Base-by-base conservation (phyloP, 2,888 invertebrate genomes). In the Clunio marinus region DNA sequence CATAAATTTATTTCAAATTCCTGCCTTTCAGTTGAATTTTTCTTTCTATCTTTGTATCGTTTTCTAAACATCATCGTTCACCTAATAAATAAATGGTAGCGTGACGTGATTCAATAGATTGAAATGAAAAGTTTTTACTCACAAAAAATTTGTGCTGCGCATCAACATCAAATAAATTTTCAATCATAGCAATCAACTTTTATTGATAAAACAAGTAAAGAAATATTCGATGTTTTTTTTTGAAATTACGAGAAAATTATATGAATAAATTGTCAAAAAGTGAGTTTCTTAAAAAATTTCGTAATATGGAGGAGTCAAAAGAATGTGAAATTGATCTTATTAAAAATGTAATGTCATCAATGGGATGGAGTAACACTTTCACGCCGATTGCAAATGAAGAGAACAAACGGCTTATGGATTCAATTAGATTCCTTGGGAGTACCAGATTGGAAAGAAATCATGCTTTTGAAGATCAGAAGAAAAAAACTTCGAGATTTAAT, bases 341-440 rank as follows among this genome's bases (percentile, higher is more conserved):
- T 74, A 81, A 83, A 46, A 83, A 87, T 72, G 80, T 89, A 69
- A 77, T 91, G 69, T 83, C 84, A 71, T 83, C 86, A 72, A 80
- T 90, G 69, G 90, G 89, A 1, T 90, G 89, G 88, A 85, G 87
- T 73, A 90, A 91, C 4, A 88, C 89, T 70, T 86, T 87, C 74
- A 83, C 90, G 72, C 93, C 93, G 2, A 83, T 93, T 70, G 89
- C 92, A 1, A 89, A 88, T 78, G 82, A 84, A 51, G 87, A 87
- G 73, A 93, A 93, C 74, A 74, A 75, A 62, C 70, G 73, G 15
- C 73, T 79, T 17, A 72, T 78, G 2, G 71, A 74, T 46, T 73
- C 84, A 74, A 77, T 85, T 70, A 81, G 80, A 22, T 72, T 73
- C 35, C 75, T 82, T 74, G 76, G 79, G 60, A 79, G 82, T 24